Conservation (phyloP, 2,113 vertebrate species). For the Lepidothrix coronata region DNA sequence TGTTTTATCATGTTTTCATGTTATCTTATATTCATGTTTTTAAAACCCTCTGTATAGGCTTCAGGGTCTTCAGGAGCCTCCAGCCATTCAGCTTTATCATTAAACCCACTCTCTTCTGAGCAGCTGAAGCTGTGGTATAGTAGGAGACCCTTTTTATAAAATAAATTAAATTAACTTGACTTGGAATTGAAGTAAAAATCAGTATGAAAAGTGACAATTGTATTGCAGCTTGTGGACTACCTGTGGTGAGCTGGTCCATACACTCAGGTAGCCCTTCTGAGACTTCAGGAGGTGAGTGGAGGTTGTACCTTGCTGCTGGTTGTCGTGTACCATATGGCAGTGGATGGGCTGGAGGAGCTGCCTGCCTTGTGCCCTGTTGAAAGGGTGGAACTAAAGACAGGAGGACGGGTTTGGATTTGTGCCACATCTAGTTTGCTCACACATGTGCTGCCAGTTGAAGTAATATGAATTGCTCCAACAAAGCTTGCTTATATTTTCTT, state of each 20-base stretch:
- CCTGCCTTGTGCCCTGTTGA: neutral
- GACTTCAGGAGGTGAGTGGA: too few relatives aligned
- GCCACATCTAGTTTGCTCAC: neutral
- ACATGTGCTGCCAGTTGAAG: neutral
- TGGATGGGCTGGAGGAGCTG: neutral
- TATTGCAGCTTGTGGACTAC: neutral
- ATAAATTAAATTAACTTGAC: neutral
- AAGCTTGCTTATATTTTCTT: neutral
- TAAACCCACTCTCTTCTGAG: neutral
- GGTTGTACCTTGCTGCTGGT: neutral
- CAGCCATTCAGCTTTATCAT: neutral
- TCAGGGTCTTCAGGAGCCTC: neutral
- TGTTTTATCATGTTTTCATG: neutral
- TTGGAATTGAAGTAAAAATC: neutral
- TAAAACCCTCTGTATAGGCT: neutral
- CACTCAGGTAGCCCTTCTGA: neutral
- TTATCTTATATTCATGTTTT: neutral
- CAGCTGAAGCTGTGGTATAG: neutral
- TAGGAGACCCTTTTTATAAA: neutral
- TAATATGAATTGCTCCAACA: neutral
- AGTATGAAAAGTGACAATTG: neutral
- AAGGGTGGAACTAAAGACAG: neutral
- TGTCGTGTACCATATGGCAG: rapidly evolving
- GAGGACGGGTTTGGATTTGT: rapidly evolving
- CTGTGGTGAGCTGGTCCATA: neutral